A percentile compares a stretch with the other conserved stretches of the same genome.
These are phyloP conservation scores for Scrobipalpa costella DNA, from an alignment of 2,888 invertebrate genomes.

Conservation along the genomic window DNA sequence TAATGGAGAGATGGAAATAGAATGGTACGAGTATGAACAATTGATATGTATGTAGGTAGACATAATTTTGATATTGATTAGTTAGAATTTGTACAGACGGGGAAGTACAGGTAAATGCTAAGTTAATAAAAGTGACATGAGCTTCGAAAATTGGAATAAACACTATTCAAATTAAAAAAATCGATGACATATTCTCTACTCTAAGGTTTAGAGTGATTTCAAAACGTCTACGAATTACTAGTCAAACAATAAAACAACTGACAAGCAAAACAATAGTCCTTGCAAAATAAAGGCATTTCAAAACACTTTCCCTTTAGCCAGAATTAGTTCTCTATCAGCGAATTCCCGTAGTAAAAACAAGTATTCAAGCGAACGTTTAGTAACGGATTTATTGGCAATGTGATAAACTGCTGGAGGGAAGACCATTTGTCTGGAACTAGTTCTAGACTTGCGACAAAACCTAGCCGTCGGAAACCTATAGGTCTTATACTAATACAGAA, in stretches of 20 bases:
- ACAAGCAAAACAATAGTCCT: background rate
- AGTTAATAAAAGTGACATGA: too few species aligned
- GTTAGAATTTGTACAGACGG: constrained; percentile 16
- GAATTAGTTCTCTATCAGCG: constrained; percentile 18
- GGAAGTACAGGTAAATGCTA: too few species aligned
- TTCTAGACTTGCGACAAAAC: constrained; percentile 46
- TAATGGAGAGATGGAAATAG: constrained; percentile 62
- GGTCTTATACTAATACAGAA: constrained; percentile 1
- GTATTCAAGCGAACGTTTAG: constrained; percentile 22
- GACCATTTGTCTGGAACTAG: constrained; percentile 63
- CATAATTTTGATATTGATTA: constrained; percentile 43
- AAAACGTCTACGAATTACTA: background rate
- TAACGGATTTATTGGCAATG: constrained; percentile 66
- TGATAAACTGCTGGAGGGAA: constrained; percentile 66
- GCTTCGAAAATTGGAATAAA: too few species aligned
- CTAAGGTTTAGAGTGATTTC: too few species aligned
- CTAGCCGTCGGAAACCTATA: constrained; percentile 3
- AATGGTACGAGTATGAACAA: constrained; percentile 45
- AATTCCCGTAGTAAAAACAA: constrained; percentile 19
- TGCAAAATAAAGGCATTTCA: background rate
- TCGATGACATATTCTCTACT: too few species aligned
- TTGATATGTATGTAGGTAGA: constrained; percentile 16
- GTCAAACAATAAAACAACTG: background rate
- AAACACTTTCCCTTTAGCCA: background rate
- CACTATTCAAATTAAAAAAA: too few species aligned